Percentiles rank a stretch among this genome's conserved stretches.
Evolutionary conservation across 1,140 invertebrate genomes (phyloP).

Genomic region (Drosophila ogumai): DNA sequence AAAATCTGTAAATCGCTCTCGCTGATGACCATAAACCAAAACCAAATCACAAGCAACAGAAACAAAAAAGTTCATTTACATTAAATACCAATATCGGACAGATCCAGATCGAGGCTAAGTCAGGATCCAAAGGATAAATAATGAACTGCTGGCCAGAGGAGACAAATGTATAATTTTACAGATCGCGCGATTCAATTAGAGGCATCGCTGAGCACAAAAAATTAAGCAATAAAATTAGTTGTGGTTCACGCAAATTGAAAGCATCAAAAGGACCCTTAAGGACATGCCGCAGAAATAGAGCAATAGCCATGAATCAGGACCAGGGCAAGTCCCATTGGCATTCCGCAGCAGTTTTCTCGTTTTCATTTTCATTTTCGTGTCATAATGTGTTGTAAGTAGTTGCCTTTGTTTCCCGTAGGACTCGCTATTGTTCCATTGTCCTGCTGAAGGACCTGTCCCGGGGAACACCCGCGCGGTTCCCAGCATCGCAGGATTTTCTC

Average conservation of each 20-base stretch:
- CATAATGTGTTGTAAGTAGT: slow-evolving; percentile 83
- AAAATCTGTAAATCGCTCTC: slow-evolving; percentile 51
- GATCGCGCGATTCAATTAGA: slow-evolving; percentile 73
- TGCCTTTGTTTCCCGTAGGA: slow-evolving; percentile 69
- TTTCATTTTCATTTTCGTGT: slow-evolving; percentile 62
- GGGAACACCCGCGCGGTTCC: slow-evolving; percentile 73
- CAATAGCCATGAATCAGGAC: slow-evolving; percentile 81
- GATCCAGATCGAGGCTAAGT: slow-evolving; percentile 4
- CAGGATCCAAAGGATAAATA: slow-evolving; percentile 63
- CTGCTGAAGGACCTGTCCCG: slow-evolving; percentile 70
- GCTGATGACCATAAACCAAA: slow-evolving; percentile 43
- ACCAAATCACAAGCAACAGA: slow-evolving; percentile 23
- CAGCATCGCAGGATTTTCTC: slow-evolving; percentile 40
- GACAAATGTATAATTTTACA: slow-evolving; percentile 81
- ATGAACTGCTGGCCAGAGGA: slow-evolving; percentile 50
- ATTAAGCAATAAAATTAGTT: slow-evolving; percentile 85
- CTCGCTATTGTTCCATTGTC: slow-evolving; percentile 64
- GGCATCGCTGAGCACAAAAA: slow-evolving; percentile 63
- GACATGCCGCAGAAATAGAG: slow-evolving; percentile 73
- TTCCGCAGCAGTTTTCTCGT: slow-evolving; percentile 35
- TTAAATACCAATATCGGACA: slow-evolving; percentile 42
- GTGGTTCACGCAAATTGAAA: slow-evolving; percentile 81
- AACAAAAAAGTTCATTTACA: slow-evolving; percentile 67
- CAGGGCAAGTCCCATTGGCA: slow-evolving; percentile 52
- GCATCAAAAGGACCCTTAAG: slow-evolving; percentile 67